Conservation (phyloP, 2,797 vertebrate genomes). For the Liparis tanakae region DNA sequence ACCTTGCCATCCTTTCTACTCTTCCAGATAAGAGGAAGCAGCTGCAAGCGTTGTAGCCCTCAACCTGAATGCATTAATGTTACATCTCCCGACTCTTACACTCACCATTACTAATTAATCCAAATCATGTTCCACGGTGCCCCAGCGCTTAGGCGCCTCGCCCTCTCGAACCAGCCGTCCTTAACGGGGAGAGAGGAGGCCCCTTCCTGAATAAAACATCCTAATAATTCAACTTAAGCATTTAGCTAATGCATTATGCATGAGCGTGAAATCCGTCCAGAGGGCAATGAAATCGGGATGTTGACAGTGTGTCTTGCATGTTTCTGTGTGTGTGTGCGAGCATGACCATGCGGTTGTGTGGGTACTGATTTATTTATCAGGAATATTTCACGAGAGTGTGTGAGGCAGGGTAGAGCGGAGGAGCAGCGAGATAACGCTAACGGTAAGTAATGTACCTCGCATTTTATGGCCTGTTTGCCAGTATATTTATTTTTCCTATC, state of each 20-base stretch:
- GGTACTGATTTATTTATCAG: conserved; percentile 69
- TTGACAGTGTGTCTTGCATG: conserved; percentile 47
- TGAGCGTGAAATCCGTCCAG: conserved; percentile 64
- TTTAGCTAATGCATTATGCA: conserved; percentile 72
- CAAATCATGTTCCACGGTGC: conserved; percentile 62
- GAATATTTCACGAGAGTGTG: conserved; percentile 48
- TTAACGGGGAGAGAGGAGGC: conserved; percentile 33
- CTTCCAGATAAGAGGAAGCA: conserved; percentile 43
- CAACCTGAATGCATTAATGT: conserved; percentile 57
- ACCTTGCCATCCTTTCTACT: conserved; percentile 3
- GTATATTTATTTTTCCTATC: not conserved
- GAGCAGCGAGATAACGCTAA: conserved; percentile 35
- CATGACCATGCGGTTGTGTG: conserved; percentile 11
- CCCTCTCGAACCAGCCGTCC: conserved; percentile 20
- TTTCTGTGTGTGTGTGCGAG: conserved; percentile 36
- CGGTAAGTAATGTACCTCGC: conserved; percentile 14
- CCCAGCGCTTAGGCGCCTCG: conserved; percentile 2
- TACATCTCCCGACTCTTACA: conserved; percentile 50
- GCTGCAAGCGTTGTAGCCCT: conserved; percentile 34
- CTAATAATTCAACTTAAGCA: conserved; percentile 76
- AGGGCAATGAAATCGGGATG: conserved; percentile 53
- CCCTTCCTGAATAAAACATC: conserved; percentile 73
- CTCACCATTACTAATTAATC: conserved; percentile 73
- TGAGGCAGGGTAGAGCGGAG: conserved; percentile 13
- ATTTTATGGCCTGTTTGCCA: conserved; percentile 4